Evolutionary conservation across 2,113 vertebrate genomes (phyloP), one percentile per base, ranked within the genome.

Genomic region (Cepphus grylle): DNA sequence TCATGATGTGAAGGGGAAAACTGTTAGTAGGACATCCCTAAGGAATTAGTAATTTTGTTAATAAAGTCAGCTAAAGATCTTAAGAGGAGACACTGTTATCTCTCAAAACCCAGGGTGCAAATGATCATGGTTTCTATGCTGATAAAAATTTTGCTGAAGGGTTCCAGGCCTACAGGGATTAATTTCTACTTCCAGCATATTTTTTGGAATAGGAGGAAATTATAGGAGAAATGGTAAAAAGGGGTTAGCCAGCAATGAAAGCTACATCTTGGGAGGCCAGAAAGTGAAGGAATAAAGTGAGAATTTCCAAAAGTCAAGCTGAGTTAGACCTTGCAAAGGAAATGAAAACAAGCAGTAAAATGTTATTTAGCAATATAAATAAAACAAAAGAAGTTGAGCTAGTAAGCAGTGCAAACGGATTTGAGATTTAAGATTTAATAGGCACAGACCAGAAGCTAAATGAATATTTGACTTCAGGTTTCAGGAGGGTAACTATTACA

Each of bases 341-440:
- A 89, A 96, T 72, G 9, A 84, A 91, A 96, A 87, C 42, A 94
- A 86, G 61, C 29, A 71, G 52, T 74, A 84, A 93, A 88, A 86
- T 5, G 20, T 66, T 91, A 81, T 95, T 94, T 86, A 62, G 22
- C 58, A 86, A 38, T 30, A 79, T 74, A 94, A 94, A 86, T 86
- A 59, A 89, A 91, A 70, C n/a, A 80, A 78, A 90, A 55, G 21
- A 89, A 84, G 2, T 29, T 67, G 34, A 88, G 23, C 15, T 67
- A 52, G 20, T 12, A 67, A 67, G 50, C 10, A 79, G 47, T 59
- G 30, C 10, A 80, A 84, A 69, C 49, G 25, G 15, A 81, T 74
- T 73, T 88, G 67, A 84, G 59, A 88, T 89, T 94, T 81, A 71
- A 67, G 32, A 20, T 78, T 67, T 84, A 71, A 86, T 27, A 76